Evolutionary conservation across 2,797 vertebrate species (phyloP).

Genomic region (Okamejei kenojei): DNA sequence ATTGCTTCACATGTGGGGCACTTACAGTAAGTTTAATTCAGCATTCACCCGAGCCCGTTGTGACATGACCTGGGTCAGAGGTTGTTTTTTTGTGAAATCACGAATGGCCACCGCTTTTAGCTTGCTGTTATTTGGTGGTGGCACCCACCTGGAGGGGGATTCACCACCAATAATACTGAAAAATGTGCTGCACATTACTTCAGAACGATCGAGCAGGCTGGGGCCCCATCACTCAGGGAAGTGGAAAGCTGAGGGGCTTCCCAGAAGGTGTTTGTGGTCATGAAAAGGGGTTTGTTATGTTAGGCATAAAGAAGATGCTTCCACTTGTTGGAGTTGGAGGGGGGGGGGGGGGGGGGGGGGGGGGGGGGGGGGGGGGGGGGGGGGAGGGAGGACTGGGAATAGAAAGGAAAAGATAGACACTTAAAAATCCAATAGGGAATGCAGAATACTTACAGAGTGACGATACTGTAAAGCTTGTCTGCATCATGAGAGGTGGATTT

Average conservation of each 20-base stretch:
- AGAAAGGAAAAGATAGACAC: not conserved
- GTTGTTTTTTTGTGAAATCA: conserved; percentile 42
- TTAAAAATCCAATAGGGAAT: not conserved
- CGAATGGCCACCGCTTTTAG: conserved; percentile 14
- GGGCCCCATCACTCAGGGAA: not conserved
- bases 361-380: no score
- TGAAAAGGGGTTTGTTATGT: not conserved
- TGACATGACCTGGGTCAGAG: conserved; percentile 49
- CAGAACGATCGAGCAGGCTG: not conserved
- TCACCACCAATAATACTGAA: not conserved
- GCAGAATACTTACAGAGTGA: not conserved
- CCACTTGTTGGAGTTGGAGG: no score
- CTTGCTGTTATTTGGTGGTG: not conserved
- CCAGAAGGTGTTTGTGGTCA: not conserved
- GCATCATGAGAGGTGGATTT: not conserved
- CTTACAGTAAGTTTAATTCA: conserved; percentile 52
- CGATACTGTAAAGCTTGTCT: not conserved
- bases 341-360: not conserved
- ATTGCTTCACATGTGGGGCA: conserved; percentile 52
- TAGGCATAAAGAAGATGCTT: not conserved
- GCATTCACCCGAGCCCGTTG: conserved; percentile 59
- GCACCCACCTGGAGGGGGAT: not conserved
- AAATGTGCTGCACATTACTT: not conserved
- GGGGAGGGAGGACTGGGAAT: no score
- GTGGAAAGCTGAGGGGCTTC: not conserved